These are phyloP conservation scores for Macrophya alboannulata DNA, from an alignment of 2,888 invertebrate genomes.

Conservation along the genomic window DNA sequence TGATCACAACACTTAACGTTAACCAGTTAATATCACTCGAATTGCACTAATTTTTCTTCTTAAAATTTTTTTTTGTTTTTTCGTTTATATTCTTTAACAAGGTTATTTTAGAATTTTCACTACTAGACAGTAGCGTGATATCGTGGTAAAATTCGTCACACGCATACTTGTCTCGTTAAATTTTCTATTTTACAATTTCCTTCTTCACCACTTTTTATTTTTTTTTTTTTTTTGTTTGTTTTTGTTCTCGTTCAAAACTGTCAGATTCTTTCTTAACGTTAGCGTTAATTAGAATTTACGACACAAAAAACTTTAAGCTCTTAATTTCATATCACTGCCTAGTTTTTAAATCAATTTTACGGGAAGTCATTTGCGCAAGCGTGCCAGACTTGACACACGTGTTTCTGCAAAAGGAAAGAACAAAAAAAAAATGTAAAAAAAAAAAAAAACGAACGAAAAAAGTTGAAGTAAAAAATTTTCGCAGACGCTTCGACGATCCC, in stretches of 20 bases:
- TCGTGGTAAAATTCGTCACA: neutral
- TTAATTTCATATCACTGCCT: slow-evolving; percentile 37
- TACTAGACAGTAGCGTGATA: slow-evolving; percentile 13
- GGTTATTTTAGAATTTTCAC: slow-evolving; percentile 35
- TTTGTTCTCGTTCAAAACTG: neutral
- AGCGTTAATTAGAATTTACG: slow-evolving; percentile 46
- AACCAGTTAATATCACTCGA: slow-evolving; percentile 38
- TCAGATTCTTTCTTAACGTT: slow-evolving; percentile 21
- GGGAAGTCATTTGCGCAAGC: slow-evolving; percentile 45
- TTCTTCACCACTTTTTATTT: too few species aligned
- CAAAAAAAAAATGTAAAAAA: neutral
- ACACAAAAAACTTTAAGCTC: slow-evolving; percentile 27
- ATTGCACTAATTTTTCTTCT: slow-evolving; percentile 43
- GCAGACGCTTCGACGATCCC: slow-evolving; percentile 3
- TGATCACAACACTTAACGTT: slow-evolving; percentile 25
- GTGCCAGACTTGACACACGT: slow-evolving; percentile 35
- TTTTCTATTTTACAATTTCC: too few species aligned
- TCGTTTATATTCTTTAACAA: neutral
- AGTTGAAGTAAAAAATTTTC: neutral
- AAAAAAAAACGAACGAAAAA: neutral
- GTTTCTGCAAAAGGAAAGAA: neutral
- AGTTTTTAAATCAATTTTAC: slow-evolving; percentile 44
- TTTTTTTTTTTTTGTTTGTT: neutral
- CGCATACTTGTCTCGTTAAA: slow-evolving; percentile 20
- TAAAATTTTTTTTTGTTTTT: neutral